Base-by-base conservation (phyloP, 2,113 vertebrate species). In the Brachirus orientalis region DNA sequence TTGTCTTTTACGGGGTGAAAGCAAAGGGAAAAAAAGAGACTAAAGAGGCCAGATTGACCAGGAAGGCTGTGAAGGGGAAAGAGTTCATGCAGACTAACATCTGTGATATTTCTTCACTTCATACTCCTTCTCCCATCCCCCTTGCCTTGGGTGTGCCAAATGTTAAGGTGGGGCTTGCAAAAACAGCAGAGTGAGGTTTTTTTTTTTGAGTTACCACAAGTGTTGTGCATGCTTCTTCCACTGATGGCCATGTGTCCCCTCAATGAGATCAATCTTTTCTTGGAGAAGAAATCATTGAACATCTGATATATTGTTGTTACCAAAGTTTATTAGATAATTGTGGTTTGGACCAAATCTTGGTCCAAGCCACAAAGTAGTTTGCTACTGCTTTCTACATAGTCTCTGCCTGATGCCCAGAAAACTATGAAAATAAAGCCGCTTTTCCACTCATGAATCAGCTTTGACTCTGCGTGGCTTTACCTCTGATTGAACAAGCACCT, bases 1-100 rank as follows among this genome's bases (percentile, higher is more conserved):
- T 81, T 68, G 72, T 86, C 77, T 63, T 79, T 69, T 56, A 66
- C 58, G 45, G 56, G 57, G 51, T 62, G 63, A 57, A 40, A 46
- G 47, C 0, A 28, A 58, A 22, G 13, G 18, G 14, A 0, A 9
- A 16, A 57, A 50, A 65, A 52, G 59, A 57, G 63, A 69, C 22
- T 59, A 76, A 81, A 83, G 83, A 44, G 75, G 80, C 77, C 82
- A 84, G 67, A 85, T 83, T 89, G 38, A 84, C 72, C 80, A 87
- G 82, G 83, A 88, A 87, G 71, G 79, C 67, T 83, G 84, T 79
- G 83, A 13, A 56, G 82, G 85, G 82, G 79, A 90, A 88, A 84
- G 61, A 84, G 74, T 82, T 90, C 75, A 86, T 73, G 90, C 82
- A 79, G 59, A 65, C 85, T 33, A 90, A 82, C 86, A 91, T 88